Conservation (phyloP, 2,888 invertebrate genomes). For the Anthoptus insignis region DNA sequence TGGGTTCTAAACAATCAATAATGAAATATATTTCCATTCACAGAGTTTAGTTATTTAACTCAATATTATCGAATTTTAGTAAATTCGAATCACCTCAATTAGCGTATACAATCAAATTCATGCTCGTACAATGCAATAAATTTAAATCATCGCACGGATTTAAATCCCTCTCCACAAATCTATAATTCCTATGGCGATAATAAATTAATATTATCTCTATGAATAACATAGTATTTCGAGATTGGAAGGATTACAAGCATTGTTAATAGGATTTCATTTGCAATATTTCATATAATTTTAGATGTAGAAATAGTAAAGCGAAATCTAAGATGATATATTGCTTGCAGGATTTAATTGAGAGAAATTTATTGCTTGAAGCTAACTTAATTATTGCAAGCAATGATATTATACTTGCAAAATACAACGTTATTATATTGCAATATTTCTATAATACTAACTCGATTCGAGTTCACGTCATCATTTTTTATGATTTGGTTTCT, state of each 20-base stretch:
- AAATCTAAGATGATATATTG: background rate
- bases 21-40: too few species aligned
- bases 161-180: slow-evolving; percentile 5
- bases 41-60: too few species aligned
- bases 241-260: slow-evolving; percentile 7
- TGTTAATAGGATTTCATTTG: slow-evolving; percentile 17
- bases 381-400: too few species aligned
- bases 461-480: too few species aligned
- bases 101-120: background rate
- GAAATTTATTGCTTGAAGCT: background rate
- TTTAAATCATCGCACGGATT: background rate
- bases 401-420: too few species aligned
- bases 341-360: background rate
- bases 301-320: background rate
- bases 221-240: slow-evolving; percentile 25
- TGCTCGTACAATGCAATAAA: background rate
- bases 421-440: too few species aligned
- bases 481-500: too few species aligned
- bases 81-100: background rate
- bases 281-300: background rate
- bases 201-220: slow-evolving; percentile 29
- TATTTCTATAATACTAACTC: too few species aligned
- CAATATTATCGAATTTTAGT: too few species aligned
- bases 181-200: slow-evolving; percentile 13
- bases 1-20: too few species aligned